Percentiles rank a stretch among this genome's conserved stretches.
Conservation (phyloP, 2,797 vertebrate species). For the Phyllotis vaccarum region DNA sequence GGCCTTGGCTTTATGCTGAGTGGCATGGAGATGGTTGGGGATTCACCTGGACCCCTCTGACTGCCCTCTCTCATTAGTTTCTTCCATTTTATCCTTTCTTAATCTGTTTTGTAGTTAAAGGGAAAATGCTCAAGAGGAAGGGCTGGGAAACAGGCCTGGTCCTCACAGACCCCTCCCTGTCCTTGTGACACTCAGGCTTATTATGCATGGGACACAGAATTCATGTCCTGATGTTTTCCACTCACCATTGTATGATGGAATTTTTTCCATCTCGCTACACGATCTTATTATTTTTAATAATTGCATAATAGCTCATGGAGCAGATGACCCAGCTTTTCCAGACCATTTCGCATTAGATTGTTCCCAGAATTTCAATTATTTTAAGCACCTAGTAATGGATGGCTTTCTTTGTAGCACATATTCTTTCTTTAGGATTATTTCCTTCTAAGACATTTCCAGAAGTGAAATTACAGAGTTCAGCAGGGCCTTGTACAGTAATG, state of each 20-base stretch:
- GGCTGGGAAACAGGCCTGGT: neutral
- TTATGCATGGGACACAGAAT: neutral
- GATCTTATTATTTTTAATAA: constrained; percentile 66
- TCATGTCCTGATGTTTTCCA: constrained; percentile 26
- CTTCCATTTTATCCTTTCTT: neutral
- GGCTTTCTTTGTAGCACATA: constrained; percentile 48
- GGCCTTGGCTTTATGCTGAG: neutral
- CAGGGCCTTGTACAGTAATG: neutral
- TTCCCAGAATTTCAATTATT: constrained; percentile 55
- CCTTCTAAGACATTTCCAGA: constrained; percentile 45
- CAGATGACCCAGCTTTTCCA: constrained; percentile 45
- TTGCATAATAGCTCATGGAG: constrained; percentile 57
- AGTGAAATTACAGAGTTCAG: constrained; percentile 10
- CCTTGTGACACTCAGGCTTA: neutral
- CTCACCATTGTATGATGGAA: neutral
- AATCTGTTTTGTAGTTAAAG: neutral
- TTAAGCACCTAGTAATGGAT: neutral
- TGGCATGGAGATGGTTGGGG: neutral
- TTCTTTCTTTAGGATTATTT: constrained; percentile 63
- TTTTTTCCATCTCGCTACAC: constrained; percentile 19
- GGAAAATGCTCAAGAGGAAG: neutral
- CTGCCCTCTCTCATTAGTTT: neutral
- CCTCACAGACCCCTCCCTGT: neutral
- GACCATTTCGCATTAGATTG: constrained; percentile 12
- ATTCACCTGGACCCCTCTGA: neutral